Evolutionary conservation across 2,888 invertebrate genomes (phyloP).

Genomic region (Acronicta psi): DNA sequence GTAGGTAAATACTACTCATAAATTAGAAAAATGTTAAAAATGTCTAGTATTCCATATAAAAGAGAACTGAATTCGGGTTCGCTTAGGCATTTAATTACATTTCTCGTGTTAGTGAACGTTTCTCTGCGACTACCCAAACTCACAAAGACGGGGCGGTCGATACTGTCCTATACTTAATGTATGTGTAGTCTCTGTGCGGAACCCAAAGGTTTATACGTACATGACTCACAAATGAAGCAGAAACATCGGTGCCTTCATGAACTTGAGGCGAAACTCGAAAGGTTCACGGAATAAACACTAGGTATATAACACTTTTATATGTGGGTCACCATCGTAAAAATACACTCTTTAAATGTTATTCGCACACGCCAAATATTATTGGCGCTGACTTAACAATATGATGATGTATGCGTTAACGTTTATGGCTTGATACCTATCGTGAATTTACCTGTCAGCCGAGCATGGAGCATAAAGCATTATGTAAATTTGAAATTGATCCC

Average conservation of each 20-base stretch:
- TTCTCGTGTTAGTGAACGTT: slow-evolving; percentile 19
- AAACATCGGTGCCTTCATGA: slow-evolving; percentile 26
- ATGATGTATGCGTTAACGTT: slow-evolving; percentile 46
- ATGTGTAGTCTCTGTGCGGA: slow-evolving; percentile 38
- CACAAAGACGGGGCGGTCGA: slow-evolving; percentile 35
- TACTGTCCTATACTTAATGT: slow-evolving; percentile 45
- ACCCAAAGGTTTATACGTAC: slow-evolving; percentile 24
- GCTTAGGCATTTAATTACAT: not conserved
- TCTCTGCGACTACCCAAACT: slow-evolving; percentile 36
- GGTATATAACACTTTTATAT: slow-evolving; percentile 23
- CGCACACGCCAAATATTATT: slow-evolving; percentile 32
- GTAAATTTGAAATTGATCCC: slow-evolving; percentile 51
- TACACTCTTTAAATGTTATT: slow-evolving; percentile 41
- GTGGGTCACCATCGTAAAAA: slow-evolving; percentile 44
- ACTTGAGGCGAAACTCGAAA: slow-evolving; percentile 22
- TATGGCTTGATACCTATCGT: slow-evolving; percentile 36
- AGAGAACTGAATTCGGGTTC: not conserved
- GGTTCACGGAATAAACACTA: slow-evolving; percentile 21
- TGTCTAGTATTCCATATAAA: too few species aligned
- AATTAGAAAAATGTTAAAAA: not conserved
- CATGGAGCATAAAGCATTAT: slow-evolving; percentile 43
- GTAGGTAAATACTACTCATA: too few species aligned
- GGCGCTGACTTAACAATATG: slow-evolving; percentile 45
- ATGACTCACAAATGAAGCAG: slow-evolving; percentile 42
- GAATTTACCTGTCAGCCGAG: slow-evolving; percentile 44